Evolutionary conservation across 30 jellyfish, hydroid and myxozoan species (phyloP).

Genomic region (Aurelia sp.): DNA sequence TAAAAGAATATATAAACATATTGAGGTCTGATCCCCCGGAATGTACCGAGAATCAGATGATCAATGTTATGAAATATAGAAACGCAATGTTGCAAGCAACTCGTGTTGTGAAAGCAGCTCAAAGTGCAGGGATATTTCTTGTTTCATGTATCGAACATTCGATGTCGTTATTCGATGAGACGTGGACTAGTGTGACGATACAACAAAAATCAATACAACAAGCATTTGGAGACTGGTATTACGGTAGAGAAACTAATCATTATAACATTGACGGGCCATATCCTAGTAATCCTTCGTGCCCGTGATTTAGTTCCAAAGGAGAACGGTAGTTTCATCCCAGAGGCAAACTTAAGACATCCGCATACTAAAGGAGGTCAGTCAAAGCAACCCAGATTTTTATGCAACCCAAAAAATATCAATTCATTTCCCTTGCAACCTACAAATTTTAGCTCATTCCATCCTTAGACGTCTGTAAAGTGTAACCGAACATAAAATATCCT

Average conservation of each 20-base stretch:
- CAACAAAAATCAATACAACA: conserved; percentile 91
- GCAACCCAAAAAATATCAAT: too few relatives aligned
- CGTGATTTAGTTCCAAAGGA: conserved; percentile 16
- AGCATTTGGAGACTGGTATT: conserved; percentile 99
- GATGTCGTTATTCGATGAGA: conserved; percentile 95
- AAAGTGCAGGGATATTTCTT: conserved; percentile 89
- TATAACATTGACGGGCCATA: conserved; percentile 87
- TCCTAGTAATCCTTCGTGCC: conserved; percentile 98
- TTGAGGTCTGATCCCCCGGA: conserved; percentile 99
- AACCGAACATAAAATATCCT: too few relatives aligned
- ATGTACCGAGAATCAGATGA: conserved; percentile 93
- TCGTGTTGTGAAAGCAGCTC: conserved; percentile 65
- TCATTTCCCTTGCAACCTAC: too few relatives aligned
- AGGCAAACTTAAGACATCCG: too few relatives aligned
- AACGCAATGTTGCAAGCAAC: conserved; percentile 94
- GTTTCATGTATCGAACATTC: conserved; percentile 99
- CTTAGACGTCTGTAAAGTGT: too few relatives aligned
- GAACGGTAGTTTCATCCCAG: too few relatives aligned
- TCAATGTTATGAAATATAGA: conserved; percentile 92
- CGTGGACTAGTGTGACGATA: conserved; percentile 95
- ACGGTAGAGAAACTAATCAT: conserved; percentile 79
- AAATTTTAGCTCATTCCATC: too few relatives aligned
- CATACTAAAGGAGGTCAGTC: too few relatives aligned
- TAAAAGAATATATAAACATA: conserved; percentile 91
- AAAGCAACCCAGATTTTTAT: too few relatives aligned